Evolutionary conservation across 2,888 invertebrate species (phyloP), one percentile per base, ranked within the genome.

Genomic region (Melolontha melolontha): DNA sequence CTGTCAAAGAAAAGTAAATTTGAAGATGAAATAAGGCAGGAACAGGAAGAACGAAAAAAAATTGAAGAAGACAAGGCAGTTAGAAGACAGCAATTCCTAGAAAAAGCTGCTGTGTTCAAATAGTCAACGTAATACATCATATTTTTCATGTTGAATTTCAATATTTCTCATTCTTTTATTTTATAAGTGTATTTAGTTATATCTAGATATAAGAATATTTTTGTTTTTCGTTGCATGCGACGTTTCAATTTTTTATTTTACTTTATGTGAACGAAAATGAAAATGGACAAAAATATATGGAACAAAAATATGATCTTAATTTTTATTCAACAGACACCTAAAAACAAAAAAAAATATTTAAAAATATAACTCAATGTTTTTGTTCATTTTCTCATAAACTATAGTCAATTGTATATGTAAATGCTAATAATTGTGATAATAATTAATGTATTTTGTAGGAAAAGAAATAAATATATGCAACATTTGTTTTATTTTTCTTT

Each of bases 11-110:
- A 90, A 67, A 94, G 91, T 79, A 95, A 95, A 85, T 97, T 97
- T 83, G 96, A 96, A 79, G 91, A 92, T 74, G 97, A 97, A 84
- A 96, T 97, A 72, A 89, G 93, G 69, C 90, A 92, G 82, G 97
- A 97, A 80, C 96, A 97, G 80, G 96, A 96, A 79, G 94, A 96
- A 77, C 89, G 93, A 75, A 91, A 92, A 72, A 87, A 90, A 63
- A 88, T 92, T 77, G 94, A 94, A 66, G 95, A 96, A 79, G 95
- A 96, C 75, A 92, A 90, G 77, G 92, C 92, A 22, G 85, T 89
- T 70, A 87, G 96, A 73, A 90, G 91, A 80, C 91, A 91, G 78
- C 91, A 92, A 78, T 97, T 97, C 82, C 91, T 93, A 82, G 92
- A 96, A 83, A 95, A 94, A 82, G 94, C 96, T 42, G 92, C 94